Percentiles rank a stretch among this genome's conserved stretches.
Evolutionary conservation across 2,113 vertebrate genomes (phyloP).

Genomic region (Leptosomus discolor): DNA sequence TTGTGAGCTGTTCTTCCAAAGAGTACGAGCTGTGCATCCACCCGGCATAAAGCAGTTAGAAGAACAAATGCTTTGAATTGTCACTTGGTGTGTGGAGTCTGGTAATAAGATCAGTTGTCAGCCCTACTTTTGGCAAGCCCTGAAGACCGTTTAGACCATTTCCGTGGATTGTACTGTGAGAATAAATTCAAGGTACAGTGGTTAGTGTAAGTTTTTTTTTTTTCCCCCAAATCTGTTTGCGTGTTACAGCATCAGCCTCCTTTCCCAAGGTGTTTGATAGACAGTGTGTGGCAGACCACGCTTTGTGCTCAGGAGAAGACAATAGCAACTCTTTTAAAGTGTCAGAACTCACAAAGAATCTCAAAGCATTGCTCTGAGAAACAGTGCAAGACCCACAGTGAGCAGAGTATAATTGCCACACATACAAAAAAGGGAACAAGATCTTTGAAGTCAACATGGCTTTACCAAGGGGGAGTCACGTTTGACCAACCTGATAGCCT

Average conservation of each 20-base stretch:
- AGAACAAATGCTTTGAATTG: background rate
- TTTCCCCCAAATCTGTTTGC: background rate
- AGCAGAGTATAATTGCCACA: background rate
- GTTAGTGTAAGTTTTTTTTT: background rate
- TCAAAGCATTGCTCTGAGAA: background rate
- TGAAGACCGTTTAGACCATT: background rate
- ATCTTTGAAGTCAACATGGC: background rate
- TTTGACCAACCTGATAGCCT: no score
- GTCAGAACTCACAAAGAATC: background rate
- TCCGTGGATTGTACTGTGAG: background rate
- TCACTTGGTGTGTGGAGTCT: background rate
- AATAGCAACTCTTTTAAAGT: background rate
- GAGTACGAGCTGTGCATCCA: background rate
- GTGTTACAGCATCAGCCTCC: background rate
- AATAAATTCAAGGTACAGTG: background rate
- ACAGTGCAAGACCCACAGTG: background rate
- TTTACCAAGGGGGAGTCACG: no score
- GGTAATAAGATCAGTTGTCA: background rate
- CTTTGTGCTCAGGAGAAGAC: background rate
- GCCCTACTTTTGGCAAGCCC: background rate
- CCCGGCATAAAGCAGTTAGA: background rate
- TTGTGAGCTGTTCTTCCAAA: background rate
- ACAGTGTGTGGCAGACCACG: background rate
- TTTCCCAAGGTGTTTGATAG: background rate
- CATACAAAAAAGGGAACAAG: background rate